phyloP scores from a whole-genome alignment of 2,113 vertebrate species.

The Tapirus terrestris region DNA sequence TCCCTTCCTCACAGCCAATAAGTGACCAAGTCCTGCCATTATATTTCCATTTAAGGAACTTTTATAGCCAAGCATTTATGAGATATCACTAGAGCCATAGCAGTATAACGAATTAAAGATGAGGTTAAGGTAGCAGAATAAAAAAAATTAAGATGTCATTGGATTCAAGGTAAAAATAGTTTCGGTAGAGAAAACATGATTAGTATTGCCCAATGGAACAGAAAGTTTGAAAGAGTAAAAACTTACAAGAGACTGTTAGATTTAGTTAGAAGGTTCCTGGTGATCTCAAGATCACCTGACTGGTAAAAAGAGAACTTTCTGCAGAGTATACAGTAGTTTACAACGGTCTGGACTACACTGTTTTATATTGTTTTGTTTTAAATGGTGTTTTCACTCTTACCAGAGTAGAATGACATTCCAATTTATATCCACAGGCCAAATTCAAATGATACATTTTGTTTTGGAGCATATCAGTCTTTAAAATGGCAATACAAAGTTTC shows the following conservation, averaged over 20 bases:
- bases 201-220: neutral
- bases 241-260: neutral
- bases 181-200: neutral
- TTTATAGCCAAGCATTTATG: neutral
- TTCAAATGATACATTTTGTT: slow-evolving; percentile 20
- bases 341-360: neutral
- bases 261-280: slow-evolving; percentile 9
- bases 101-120: neutral
- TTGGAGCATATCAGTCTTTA: neutral
- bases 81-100: neutral
- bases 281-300: neutral
- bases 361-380: slow-evolving; percentile 9
- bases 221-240: slow-evolving; percentile 10
- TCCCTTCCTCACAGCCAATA: neutral
- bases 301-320: neutral
- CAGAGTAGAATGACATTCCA: neutral
- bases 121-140: neutral
- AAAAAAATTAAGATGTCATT: neutral
- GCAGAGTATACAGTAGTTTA: neutral
- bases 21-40: neutral
- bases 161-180: neutral
- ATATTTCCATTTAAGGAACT: neutral
- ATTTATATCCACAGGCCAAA: neutral
- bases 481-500: slow-evolving; percentile 19
- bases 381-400: neutral